These are phyloP conservation scores for Napeogenes inachia DNA, from an alignment of 2,888 invertebrate species.

Conservation along the genomic window DNA sequence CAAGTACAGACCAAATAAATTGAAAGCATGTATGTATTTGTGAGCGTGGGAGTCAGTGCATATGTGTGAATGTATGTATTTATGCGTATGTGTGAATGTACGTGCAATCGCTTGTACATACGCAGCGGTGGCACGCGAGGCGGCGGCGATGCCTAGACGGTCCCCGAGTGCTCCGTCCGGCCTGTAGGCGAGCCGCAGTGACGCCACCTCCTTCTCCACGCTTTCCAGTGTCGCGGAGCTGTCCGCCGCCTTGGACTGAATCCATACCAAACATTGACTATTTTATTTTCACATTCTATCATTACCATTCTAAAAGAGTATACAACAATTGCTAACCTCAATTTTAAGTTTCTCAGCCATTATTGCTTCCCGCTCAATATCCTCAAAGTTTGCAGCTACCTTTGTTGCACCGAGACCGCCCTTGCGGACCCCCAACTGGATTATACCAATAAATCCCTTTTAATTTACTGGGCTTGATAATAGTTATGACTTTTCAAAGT, in stretches of 20 bases:
- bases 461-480: background rate
- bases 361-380: constrained; percentile 93
- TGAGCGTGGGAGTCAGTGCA: too few relatives aligned
- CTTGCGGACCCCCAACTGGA: constrained; percentile 89
- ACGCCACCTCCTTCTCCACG: constrained; percentile 83
- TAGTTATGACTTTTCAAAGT: too few relatives aligned
- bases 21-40: too few relatives aligned
- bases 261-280: background rate
- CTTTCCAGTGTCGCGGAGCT: constrained; percentile 57
- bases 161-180: constrained; percentile 85
- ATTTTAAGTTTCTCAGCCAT: constrained; percentile 86
- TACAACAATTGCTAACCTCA: constrained; percentile 45
- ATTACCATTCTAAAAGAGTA: too few relatives aligned
- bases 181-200: constrained; percentile 87
- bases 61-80: too few relatives aligned
- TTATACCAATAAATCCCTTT: background rate
- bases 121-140: constrained; percentile 37
- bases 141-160: constrained; percentile 94
- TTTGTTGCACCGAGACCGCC: constrained; percentile 95
- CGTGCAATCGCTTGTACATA: constrained; percentile 26
- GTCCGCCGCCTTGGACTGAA: constrained; percentile 35
- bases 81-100: background rate
- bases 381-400: constrained; percentile 95
- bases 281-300: background rate
- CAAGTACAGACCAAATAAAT: too few relatives aligned